Evolutionary conservation across 2,888 invertebrate genomes (phyloP), one percentile per base, ranked within the genome.

Genomic region (Philopedon plagiatum): DNA sequence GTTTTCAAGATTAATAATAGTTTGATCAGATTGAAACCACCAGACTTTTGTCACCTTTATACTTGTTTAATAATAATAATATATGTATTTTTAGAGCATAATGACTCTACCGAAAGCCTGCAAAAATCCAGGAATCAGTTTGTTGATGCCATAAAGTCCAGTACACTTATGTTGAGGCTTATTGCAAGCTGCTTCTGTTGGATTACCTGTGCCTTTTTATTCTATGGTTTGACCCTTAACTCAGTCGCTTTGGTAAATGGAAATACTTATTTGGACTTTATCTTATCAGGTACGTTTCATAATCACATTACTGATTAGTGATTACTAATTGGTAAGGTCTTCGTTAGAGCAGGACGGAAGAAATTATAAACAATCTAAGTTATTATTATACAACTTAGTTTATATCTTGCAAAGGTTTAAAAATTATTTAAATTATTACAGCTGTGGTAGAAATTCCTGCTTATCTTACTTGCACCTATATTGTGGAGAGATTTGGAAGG

Each of bases 141-240:
- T 5, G 15, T 61, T 11, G 69, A 77, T 34, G 77, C 75, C 15
- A 11, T 74, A 7, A 76, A 74, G 64, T 77, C 77, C 5, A 41
- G 69, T 18, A 86, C 86, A 18, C 80, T 92, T 11, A 81, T 90
- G 72, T 79, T 86, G 0, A 86, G 92, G 32, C 84, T 91, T 51
- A 77, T 88, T 1, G 90, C 91, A 60, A 92, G 93, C 76, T 91
- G 91, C n/a, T 89, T 93, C 77, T 93, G 93, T 86, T 94, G 94
- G 94, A 90, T 93, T 13, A 91, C 93, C 0, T 91, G 92, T 78
- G 91, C 93, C 0, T 91, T 94, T 75, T 91, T 94, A 18, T 95
- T 93, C 83, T 94, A 94, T 80, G 95, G 95, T 0, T 85, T 95
- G 39, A 93, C 93, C 0, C 87, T 95, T 63, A 94, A 93, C 84